Percentiles rank a stretch among this genome's conserved stretches.
Conservation (phyloP, 2,888 invertebrate species). For the Melolontha melolontha region DNA sequence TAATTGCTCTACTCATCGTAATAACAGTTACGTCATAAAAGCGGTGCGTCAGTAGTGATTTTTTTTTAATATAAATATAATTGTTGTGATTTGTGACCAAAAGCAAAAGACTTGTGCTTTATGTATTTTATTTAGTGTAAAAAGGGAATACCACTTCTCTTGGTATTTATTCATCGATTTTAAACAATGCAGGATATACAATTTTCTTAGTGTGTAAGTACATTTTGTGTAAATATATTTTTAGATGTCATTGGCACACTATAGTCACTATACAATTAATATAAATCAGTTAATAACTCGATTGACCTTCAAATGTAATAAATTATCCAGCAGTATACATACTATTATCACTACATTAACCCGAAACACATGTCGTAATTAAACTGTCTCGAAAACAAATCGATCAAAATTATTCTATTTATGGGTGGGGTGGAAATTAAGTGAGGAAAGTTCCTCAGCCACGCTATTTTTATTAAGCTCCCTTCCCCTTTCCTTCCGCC, state of each 20-base stretch:
- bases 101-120: conserved; percentile 33
- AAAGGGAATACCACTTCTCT: conserved; percentile 11
- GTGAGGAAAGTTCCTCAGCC: conserved; percentile 28
- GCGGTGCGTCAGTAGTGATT: conserved; percentile 32
- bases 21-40: conserved; percentile 30
- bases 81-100: conserved; percentile 39
- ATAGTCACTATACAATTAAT: neutral
- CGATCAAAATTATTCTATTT: conserved; percentile 30
- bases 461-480: conserved; percentile 32
- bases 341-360: conserved; percentile 6
- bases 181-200: conserved; percentile 22
- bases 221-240: neutral
- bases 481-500: neutral
- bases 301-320: neutral
- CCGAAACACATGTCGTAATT: conserved; percentile 1
- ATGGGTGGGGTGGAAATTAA: conserved; percentile 25
- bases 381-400: conserved; percentile 26
- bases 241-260: too few relatives aligned
- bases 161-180: conserved; percentile 11
- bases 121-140: conserved; percentile 38
- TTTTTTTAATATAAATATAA: conserved; percentile 10
- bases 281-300: neutral
- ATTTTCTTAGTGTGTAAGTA: conserved; percentile 29
- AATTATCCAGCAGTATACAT: neutral
- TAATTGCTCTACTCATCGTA: conserved; percentile 30